Percentiles rank a stretch among this genome's conserved stretches.
Conservation (phyloP, 2,888 invertebrate species). For the Campoplex nolae region DNA sequence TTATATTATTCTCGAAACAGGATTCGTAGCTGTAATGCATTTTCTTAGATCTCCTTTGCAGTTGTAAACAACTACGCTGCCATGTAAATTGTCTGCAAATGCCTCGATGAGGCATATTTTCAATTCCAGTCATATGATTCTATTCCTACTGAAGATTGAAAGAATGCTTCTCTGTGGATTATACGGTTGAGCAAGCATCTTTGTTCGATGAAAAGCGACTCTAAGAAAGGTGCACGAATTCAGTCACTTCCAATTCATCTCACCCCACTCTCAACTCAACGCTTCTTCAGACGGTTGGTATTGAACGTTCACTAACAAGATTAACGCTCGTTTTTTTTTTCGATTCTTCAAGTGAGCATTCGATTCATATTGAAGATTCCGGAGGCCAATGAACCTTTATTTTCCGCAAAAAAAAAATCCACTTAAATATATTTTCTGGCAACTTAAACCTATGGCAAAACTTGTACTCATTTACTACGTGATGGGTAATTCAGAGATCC, state of each 20-base stretch:
- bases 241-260: slow-evolving; percentile 53
- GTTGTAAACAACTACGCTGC: no score
- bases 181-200: slow-evolving; percentile 14
- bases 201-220: slow-evolving; percentile 6
- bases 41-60: no score
- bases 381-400: neutral
- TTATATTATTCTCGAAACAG: no score
- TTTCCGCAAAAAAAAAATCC: neutral
- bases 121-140: neutral
- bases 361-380: slow-evolving; percentile 23
- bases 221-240: neutral
- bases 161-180: slow-evolving; percentile 27
- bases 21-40: no score
- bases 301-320: slow-evolving; percentile 44
- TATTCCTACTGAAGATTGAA: slow-evolving; percentile 3
- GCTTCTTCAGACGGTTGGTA: slow-evolving; percentile 19
- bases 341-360: slow-evolving; percentile 34
- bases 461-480: neutral
- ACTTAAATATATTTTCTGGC: neutral
- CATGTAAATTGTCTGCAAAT: no score
- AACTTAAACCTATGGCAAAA: neutral
- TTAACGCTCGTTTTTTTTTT: slow-evolving; percentile 50
- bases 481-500: neutral
- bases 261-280: slow-evolving; percentile 35
- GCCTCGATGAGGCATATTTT: neutral